Percentiles rank a stretch among this genome's conserved stretches.
Evolutionary conservation across 2,888 invertebrate genomes (phyloP).

Genomic region (Macaria notata): DNA sequence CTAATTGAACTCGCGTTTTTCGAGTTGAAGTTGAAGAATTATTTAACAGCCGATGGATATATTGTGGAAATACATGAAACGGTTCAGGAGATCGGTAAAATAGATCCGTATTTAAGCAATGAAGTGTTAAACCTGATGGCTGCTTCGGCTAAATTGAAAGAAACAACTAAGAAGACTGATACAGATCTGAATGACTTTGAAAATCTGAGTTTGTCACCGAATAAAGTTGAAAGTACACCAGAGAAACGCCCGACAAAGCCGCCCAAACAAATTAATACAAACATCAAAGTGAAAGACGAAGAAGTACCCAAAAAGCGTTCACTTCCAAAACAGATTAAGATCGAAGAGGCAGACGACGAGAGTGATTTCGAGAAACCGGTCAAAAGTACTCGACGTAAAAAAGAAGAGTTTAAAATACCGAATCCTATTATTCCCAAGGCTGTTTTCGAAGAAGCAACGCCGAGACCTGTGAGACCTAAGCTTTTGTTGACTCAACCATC

Average conservation of each 20-base stretch:
- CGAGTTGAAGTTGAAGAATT: constrained; percentile 47
- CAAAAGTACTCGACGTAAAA: constrained; percentile 8
- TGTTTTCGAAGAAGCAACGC: constrained; percentile 56
- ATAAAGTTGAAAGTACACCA: constrained; percentile 9
- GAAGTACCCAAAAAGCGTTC: constrained; percentile 59
- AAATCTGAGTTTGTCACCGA: constrained; percentile 15
- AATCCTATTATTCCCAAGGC: constrained; percentile 51
- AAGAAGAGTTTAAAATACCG: constrained; percentile 62
- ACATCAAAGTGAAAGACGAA: constrained; percentile 52
- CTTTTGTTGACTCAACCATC: constrained; percentile 41
- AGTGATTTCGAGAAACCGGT: constrained; percentile 34
- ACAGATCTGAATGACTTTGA: constrained; percentile 46
- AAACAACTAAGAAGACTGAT: constrained; percentile 34
- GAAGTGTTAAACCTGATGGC: constrained; percentile 60
- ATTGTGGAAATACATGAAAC: constrained; percentile 58
- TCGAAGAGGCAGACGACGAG: constrained; percentile 52
- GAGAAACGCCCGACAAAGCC: constrained; percentile 49
- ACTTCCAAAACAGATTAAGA: constrained; percentile 51
- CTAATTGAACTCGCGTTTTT: constrained; percentile 58
- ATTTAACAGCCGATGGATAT: constrained; percentile 48
- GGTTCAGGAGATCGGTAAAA: constrained; percentile 35
- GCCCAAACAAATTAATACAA: constrained; percentile 33
- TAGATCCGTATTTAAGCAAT: constrained; percentile 45
- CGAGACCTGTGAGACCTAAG: constrained; percentile 43
- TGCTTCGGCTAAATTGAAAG: constrained; percentile 49